These are phyloP conservation scores for Rhabdomys pumilio DNA, from an alignment of 2,797 vertebrate species.

Conservation along the genomic window DNA sequence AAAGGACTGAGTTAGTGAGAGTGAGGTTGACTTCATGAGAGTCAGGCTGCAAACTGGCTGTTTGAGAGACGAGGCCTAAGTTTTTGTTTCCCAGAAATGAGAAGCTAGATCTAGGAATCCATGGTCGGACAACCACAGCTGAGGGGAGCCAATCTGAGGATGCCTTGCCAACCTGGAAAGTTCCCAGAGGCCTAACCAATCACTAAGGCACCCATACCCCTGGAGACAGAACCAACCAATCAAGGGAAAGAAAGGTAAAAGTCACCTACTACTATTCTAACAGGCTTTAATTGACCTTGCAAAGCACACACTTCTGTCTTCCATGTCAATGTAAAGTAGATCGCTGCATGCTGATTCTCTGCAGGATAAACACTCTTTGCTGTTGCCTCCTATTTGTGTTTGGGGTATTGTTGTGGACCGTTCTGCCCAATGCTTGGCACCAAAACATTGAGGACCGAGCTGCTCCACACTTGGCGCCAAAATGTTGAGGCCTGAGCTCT, in stretches of 20 bases:
- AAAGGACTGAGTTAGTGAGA: background rate
- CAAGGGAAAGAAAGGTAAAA: background rate
- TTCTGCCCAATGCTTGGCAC: too few relatives aligned
- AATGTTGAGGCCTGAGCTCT: too few relatives aligned
- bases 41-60: background rate
- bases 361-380: background rate
- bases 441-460: too few relatives aligned
- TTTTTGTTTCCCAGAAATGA: background rate
- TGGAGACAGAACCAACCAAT: background rate
- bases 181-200: background rate
- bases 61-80: background rate
- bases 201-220: background rate
- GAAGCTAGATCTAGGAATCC: background rate
- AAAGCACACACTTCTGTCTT: background rate
- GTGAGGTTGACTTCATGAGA: background rate
- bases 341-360: background rate
- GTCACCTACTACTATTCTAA: background rate
- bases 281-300: background rate
- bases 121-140: background rate
- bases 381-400: background rate
- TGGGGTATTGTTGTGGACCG: background rate
- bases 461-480: too few relatives aligned
- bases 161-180: background rate
- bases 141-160: background rate
- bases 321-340: background rate